Evolutionary conservation across 2,113 vertebrate species (phyloP).

Genomic region (Esox niger): DNA sequence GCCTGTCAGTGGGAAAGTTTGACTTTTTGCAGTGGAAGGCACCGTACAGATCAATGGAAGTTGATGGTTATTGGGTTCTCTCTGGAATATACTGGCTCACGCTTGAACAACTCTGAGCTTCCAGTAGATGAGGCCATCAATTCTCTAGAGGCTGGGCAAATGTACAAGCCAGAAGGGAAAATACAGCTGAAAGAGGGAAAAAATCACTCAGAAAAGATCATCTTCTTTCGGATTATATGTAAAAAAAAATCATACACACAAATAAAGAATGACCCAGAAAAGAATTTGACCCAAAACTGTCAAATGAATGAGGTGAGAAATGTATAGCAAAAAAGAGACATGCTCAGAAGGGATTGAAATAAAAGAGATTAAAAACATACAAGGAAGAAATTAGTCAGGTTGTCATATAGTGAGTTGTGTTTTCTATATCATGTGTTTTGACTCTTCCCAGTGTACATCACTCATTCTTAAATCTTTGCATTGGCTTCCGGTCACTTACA

Average conservation of each 20-base stretch:
- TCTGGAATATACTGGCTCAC: conserved; percentile 29
- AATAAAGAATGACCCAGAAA: conserved; percentile 31
- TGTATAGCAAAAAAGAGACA: conserved; percentile 1
- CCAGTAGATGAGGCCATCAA: conserved; percentile 50
- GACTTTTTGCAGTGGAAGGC: too few species aligned
- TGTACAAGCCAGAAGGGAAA: conserved; percentile 40
- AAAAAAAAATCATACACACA: conserved; percentile 39
- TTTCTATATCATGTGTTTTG: background rate
- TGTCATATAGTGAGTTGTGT: background rate
- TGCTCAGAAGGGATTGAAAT: background rate
- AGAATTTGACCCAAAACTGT: too few species aligned
- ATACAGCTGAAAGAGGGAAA: conserved; percentile 34
- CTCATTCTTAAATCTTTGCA: too few species aligned
- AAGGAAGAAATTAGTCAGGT: background rate
- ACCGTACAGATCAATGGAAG: background rate
- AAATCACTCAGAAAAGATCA: conserved; percentile 46
- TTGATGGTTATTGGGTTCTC: conserved; percentile 26
- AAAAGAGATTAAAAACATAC: background rate
- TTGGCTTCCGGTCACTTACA: too few species aligned
- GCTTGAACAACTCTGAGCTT: conserved; percentile 38
- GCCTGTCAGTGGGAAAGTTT: too few species aligned
- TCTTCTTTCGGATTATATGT: conserved; percentile 51
- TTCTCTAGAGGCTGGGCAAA: conserved; percentile 50
- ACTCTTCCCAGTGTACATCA: too few species aligned
- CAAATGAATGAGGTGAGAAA: too few species aligned